phyloP scores from a whole-genome alignment of 1,140 invertebrate genomes.

The Trichonephila inaurata region DNA sequence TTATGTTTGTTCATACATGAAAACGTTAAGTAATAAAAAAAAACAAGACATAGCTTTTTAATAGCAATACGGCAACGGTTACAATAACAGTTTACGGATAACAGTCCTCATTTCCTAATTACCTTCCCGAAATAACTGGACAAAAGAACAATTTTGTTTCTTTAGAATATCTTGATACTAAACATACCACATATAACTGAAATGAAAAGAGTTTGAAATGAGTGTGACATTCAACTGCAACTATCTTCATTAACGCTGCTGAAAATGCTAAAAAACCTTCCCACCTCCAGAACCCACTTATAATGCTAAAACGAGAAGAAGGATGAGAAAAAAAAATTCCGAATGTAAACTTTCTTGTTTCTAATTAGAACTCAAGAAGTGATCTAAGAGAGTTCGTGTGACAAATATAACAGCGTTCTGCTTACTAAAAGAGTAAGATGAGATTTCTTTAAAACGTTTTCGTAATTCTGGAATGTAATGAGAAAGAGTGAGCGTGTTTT shows the following conservation, averaged over 20 bases:
- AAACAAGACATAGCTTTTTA: too few relatives aligned
- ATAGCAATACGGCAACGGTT: too few relatives aligned
- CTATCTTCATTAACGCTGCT: background rate
- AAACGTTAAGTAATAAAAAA: too few relatives aligned
- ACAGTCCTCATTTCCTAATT: too few relatives aligned
- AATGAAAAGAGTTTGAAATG: background rate
- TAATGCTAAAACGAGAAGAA: background rate
- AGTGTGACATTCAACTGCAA: background rate
- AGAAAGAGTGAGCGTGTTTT: background rate
- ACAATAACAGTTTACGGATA: too few relatives aligned
- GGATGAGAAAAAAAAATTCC: background rate
- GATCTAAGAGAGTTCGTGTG: background rate
- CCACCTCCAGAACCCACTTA: background rate
- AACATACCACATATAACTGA: too few relatives aligned
- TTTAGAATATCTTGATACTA: too few relatives aligned
- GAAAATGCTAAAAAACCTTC: background rate
- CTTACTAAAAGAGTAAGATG: background rate
- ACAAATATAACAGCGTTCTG: background rate
- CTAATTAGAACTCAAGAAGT: background rate
- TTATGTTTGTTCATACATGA: too few relatives aligned
- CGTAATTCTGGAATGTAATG: background rate
- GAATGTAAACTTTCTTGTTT: background rate
- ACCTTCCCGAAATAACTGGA: too few relatives aligned
- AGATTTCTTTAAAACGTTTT: conserved; percentile 6
- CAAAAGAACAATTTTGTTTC: too few relatives aligned